Base-by-base conservation (phyloP, 2,888 invertebrate genomes). In the Drosophila setosimentum region DNA sequence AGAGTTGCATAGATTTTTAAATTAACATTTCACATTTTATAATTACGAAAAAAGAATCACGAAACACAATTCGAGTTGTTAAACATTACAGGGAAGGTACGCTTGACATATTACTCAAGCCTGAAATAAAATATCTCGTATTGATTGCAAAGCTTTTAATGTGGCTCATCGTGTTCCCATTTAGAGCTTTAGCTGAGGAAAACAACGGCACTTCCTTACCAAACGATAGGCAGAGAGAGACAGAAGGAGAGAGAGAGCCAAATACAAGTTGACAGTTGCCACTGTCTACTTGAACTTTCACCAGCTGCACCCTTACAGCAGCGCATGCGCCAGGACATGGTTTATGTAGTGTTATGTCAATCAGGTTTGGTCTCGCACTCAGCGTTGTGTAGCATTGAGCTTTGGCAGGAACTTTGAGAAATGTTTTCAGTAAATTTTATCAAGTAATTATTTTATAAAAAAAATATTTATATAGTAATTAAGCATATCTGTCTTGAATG, bases 111-210 rank as follows among this genome's bases (percentile, higher is more conserved):
- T 70, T 66, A 66, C 60, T 68, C 49, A 50, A 78, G 49, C 49
- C 66, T 45, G 49, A 75, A 68, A 55, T 70, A 72, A 69, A 79
- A 65, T 60, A 68, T 58, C 66, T 70, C 18, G 58, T 86, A 83
- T 83, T 79, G 83, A 83, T 83, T 83, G 63, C 40, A 58, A 67
- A 83, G 79, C 67, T 80, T 78, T 70, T 53, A 3, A 35, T 18
- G 53, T 62, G 48, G 53, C 66, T 76, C 68, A 64, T 33, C 35
- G 49, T 68, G 16, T 45, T 45, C 71, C 50, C 51, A 68, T 67
- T n/a, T 40, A 68, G 66, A 85, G 81, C 83, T 78, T 54, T 71
- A 60, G 7, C 32, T 40, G 65, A 68, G 53, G 35, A 59, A 63
- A 68, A 64, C 53, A 65, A 51, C 35, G 51, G 24, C 42, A 59